These are phyloP conservation scores for Ectobius pallidus DNA, from an alignment of 2,888 invertebrate genomes.

Conservation along the genomic window DNA sequence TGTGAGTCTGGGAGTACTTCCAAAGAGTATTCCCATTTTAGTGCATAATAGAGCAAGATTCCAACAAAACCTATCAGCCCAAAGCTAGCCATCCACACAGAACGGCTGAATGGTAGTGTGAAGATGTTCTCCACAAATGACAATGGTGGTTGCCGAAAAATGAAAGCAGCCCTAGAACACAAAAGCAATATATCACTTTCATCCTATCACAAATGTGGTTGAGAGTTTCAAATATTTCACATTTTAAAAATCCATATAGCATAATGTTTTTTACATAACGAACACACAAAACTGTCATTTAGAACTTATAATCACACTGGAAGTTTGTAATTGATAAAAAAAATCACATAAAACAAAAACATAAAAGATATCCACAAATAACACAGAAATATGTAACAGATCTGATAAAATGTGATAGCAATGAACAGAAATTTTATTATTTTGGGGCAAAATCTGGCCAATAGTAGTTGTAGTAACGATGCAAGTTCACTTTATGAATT, in stretches of 20 bases:
- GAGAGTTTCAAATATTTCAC: not conserved
- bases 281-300: not conserved
- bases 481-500: too few relatives aligned
- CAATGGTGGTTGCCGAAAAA: conserved; percentile 74
- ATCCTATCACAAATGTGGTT: not conserved
- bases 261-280: not conserved
- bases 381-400: conserved; percentile 30
- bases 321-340: not conserved
- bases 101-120: conserved; percentile 66
- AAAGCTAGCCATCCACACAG: conserved; percentile 68
- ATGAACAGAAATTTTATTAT: conserved; percentile 55
- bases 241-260: not conserved
- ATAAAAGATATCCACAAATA: not conserved
- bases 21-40: conserved; percentile 35
- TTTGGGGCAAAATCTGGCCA: conserved; percentile 97
- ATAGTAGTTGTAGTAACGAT: conserved; percentile 94
- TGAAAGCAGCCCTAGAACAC: conserved; percentile 60
- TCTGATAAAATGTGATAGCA: conserved; percentile 32
- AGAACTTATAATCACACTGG: not conserved
- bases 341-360: not conserved
- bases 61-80: conserved; percentile 40
- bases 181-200: not conserved
- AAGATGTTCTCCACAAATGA: conserved; percentile 75
- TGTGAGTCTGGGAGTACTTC: too few relatives aligned
- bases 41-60: conserved; percentile 18